Evolutionary conservation across 2,888 invertebrate species (phyloP), one percentile per base, ranked within the genome.

Genomic region (Candidula unifasciata): DNA sequence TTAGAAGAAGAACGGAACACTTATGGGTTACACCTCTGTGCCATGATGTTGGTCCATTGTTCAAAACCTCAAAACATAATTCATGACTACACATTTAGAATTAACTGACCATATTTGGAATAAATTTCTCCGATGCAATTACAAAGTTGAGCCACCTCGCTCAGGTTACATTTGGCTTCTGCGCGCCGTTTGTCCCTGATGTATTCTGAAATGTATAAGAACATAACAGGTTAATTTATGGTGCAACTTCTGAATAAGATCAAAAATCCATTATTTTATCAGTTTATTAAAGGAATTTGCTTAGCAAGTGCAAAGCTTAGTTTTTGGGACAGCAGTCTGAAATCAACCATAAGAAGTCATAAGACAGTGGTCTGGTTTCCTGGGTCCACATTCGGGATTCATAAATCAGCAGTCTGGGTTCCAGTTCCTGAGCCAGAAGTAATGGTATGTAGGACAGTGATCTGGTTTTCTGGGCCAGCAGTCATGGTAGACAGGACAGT

Each of bases 141-240:
- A 90, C 96, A 96, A 81, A 95, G 94, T 83, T 95, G 95, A 0
- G 96, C 96, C 84, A 96, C 94, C 87, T 95, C 95, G 73, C 95
- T 95, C 80, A 95, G 94, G 90, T 97, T 96, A 57, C 96, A 95
- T 69, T 96, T 96, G 74, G 94, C 94, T 83, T 95, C 93, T 13
- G 96, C 96, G 92, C 96, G 96, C 87, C 95, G 95, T 93, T 97
- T 97, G 87, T 95, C 96, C 90, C 96, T 96, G 85, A 96, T 92
- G 80, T 96, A 95, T 94, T 86, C 92, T 92, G 86, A 30, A 89
- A 88, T 24, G 21, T 30, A 27, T 66, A 27, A 57, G 52, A 52
- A 77, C 21, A 21, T 24, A 60, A 60, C 3, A 24, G 18, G 18
- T 60, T 21, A 16, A n/a, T 24, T 24, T 60, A 18, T 24, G 21